These are phyloP conservation scores for Trachythela sp. DNA, from an alignment of 64 coral and sea anemone genomes.

Conservation along the genomic window DNA sequence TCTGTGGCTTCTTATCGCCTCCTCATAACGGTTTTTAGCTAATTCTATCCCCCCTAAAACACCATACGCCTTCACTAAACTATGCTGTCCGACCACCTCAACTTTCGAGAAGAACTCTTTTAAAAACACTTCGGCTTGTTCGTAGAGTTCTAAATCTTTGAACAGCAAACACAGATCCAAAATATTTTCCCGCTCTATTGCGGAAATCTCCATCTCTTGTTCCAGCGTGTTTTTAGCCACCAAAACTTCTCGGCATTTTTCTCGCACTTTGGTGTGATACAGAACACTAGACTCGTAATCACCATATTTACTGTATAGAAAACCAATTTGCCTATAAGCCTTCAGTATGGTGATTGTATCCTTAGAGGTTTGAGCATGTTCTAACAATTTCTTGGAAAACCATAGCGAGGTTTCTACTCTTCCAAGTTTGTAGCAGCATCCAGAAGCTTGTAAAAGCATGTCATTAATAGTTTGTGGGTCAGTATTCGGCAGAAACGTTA, in stretches of 20 bases:
- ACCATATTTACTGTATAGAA: not conserved
- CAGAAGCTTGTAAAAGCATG: not conserved
- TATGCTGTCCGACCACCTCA: not conserved
- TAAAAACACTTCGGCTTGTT: not conserved
- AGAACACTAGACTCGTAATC: not conserved
- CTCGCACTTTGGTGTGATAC: not conserved
- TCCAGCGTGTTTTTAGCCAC: not conserved
- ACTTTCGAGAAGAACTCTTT: slow-evolving; percentile 7
- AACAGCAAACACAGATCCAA: not conserved
- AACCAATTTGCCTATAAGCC: not conserved
- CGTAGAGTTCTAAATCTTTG: not conserved
- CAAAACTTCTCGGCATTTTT: not conserved
- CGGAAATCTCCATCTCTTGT: not conserved
- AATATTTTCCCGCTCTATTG: not conserved
- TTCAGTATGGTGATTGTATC: not conserved
- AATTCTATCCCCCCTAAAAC: not conserved
- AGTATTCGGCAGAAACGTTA: not conserved
- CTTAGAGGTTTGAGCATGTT: not conserved
- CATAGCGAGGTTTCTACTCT: not conserved
- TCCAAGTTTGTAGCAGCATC: not conserved
- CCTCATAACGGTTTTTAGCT: not conserved
- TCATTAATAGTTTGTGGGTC: not conserved
- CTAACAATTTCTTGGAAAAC: not conserved
- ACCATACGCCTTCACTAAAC: not conserved
- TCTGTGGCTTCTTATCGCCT: not conserved